phyloP scores from a whole-genome alignment of 2,797 vertebrate genomes.

The Cyprinella venusta region DNA sequence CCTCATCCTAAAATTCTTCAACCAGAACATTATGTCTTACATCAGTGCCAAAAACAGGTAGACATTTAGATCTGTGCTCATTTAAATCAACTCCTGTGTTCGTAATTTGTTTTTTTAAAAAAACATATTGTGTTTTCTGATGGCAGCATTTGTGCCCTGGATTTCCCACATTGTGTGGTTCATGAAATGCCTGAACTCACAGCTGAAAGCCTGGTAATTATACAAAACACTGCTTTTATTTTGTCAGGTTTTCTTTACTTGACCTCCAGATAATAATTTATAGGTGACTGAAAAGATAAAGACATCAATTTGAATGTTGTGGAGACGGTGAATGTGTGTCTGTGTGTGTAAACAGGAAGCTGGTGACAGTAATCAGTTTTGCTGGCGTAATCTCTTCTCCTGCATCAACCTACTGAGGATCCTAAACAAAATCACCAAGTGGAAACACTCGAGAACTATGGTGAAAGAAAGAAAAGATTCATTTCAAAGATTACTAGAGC shows the following conservation, averaged over 20 bases:
- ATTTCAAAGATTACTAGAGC: not conserved
- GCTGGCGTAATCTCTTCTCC: constrained; percentile 96
- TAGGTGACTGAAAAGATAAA: constrained; percentile 9
- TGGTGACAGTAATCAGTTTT: constrained; percentile 93
- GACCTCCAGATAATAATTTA: not conserved
- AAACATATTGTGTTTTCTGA: constrained; percentile 9
- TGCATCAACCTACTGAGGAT: constrained; percentile 94
- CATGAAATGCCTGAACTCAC: constrained; percentile 93
- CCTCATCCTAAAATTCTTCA: constrained; percentile 99
- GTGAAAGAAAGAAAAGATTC: constrained; percentile 69
- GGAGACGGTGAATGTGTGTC: constrained; percentile 17
- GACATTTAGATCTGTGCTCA: not conserved
- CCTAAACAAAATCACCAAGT: constrained; percentile 97
- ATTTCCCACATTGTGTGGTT: constrained; percentile 90
- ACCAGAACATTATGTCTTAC: constrained; percentile 99
- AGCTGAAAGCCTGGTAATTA: constrained; percentile 92
- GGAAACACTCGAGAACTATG: constrained; percentile 98
- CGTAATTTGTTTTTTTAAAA: not conserved
- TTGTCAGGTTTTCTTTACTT: not conserved
- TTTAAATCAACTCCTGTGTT: not conserved
- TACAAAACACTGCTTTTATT: not conserved
- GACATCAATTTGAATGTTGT: not conserved
- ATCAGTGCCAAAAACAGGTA: constrained; percentile 99
- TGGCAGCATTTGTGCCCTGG: constrained; percentile 88
- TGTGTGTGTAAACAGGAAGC: constrained; percentile 81